Conservation (phyloP, 1,140 invertebrate genomes). For the Spodoptera litura region DNA sequence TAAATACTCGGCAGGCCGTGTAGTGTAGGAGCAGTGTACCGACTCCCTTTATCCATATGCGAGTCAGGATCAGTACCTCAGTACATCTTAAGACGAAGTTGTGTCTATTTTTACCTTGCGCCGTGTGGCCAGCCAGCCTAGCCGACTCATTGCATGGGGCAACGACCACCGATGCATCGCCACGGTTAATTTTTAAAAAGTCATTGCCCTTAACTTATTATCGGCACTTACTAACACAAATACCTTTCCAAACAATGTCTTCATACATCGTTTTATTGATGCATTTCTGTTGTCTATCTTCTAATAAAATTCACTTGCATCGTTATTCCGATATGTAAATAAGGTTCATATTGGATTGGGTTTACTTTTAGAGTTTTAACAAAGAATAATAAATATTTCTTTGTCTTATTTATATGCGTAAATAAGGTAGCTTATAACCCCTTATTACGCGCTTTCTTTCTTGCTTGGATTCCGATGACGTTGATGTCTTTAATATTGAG, state of each 20-base stretch:
- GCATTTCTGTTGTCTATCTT: not conserved
- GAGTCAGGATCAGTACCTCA: slow-evolving; percentile 7
- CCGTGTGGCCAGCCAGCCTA: slow-evolving; percentile 48
- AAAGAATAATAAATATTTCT: slow-evolving; percentile 7
- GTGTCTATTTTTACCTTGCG: slow-evolving; percentile 76
- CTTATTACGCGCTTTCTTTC: slow-evolving; percentile 45
- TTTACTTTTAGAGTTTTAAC: not conserved
- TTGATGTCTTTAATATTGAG: slow-evolving; percentile 43
- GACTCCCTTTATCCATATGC: not conserved
- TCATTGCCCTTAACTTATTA: slow-evolving; percentile 72
- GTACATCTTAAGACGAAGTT: slow-evolving; percentile 50
- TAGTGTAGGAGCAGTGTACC: slow-evolving; percentile 13
- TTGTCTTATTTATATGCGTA: not conserved
- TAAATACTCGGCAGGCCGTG: not conserved
- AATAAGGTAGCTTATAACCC: not conserved
- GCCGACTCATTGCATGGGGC: slow-evolving; percentile 66
- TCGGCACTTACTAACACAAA: not conserved
- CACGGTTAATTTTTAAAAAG: slow-evolving; percentile 78
- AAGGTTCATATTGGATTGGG: slow-evolving; percentile 1
- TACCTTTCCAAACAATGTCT: not conserved
- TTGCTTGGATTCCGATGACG: slow-evolving; percentile 55
- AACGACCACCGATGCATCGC: slow-evolving; percentile 75
- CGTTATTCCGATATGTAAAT: not conserved
- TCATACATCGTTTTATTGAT: slow-evolving; percentile 20
- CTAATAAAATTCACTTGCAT: not conserved